Base-by-base conservation (phyloP, 1,140 invertebrate genomes). In the Drosophila bocqueti region DNA sequence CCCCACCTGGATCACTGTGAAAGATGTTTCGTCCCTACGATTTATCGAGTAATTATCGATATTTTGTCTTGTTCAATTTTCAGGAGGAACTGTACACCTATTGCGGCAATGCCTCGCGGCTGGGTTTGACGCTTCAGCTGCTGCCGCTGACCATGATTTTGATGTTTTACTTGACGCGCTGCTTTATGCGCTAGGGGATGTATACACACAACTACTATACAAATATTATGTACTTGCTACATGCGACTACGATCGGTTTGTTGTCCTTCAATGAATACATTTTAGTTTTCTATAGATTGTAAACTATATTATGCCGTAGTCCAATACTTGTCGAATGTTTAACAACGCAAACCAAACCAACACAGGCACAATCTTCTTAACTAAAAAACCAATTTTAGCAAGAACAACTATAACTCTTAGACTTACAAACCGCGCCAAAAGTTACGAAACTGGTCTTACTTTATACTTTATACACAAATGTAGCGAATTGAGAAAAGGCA, bases 81-180 rank as follows among this genome's bases (percentile, higher is more conserved):
- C 31, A 92, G 92, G 92, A 92, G 77, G 77, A 84, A 72, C 54
- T 73, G 40, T 92, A 73, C 74, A 91, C 91, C 74, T 92, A 92
- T 79, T 92, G 92, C 76, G 92, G 92, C 65, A 87, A 92, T 50
- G 89, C 91, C 58, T 79, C 89, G 72, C 79, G 79, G 68, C 65
- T 92, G 65, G 69, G 62, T 57, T 55, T 89, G 57, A 81, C 77
- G 69, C 74, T 79, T 66, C 81, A 89, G 77, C 78, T 89, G 62
- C 65, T 89, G 81, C 84, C 77, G 66, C 63, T 87, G 85, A 90
- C 85, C 84, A 90, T 84, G 62, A 90, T 90, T 89, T 89, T 89
- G 78, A 90, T 81, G 85, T 81, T 84, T 84, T 90, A 81, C 74
- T 72, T 90, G 67, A 89, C 85, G 84, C 66, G 69, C 69, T 81